Percentiles rank a stretch among this genome's conserved stretches.
phyloP scores from a whole-genome alignment of 2,113 vertebrate genomes.

The Gobio gobio region DNA sequence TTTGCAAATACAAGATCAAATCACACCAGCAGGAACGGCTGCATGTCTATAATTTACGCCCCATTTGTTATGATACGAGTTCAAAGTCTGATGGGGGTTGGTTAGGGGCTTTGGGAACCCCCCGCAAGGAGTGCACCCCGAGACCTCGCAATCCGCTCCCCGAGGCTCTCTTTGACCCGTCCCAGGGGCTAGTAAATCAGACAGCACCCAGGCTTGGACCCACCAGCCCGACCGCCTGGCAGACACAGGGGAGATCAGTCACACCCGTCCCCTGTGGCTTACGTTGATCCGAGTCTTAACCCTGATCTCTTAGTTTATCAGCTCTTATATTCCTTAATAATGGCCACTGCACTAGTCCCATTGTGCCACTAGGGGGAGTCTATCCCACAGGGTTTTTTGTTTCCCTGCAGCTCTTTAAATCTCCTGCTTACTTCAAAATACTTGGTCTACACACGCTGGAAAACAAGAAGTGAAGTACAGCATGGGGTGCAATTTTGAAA shows the following conservation, averaged over 20 bases:
- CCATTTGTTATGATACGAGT: constrained; percentile 30
- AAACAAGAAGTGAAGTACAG: constrained; percentile 45
- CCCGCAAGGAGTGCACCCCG: constrained; percentile 17
- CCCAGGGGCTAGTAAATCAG: constrained; percentile 51
- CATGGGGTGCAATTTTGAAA: constrained; percentile 47
- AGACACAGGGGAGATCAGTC: constrained; percentile 46
- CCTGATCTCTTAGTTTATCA: constrained; percentile 36
- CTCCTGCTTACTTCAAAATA: constrained; percentile 43
- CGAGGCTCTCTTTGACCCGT: constrained; percentile 46
- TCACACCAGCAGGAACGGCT: constrained; percentile 17
- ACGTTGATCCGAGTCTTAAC: constrained; percentile 28
- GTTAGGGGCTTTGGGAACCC: constrained; percentile 23
- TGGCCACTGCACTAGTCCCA: not conserved
- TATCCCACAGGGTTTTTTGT: constrained; percentile 52
- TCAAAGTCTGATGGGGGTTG: constrained; percentile 38
- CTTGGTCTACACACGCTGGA: constrained; percentile 44
- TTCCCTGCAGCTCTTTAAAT: not conserved
- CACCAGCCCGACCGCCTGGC: constrained; percentile 18
- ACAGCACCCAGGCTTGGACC: constrained; percentile 44
- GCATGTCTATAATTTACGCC: constrained; percentile 47
- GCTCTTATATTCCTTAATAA: constrained; percentile 13
- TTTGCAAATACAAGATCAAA: constrained; percentile 2
- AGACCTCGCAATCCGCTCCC: constrained; percentile 15
- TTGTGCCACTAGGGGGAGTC: constrained; percentile 69
- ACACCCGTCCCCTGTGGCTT: constrained; percentile 43